Conservation (phyloP, 2,888 invertebrate species). For the Empis stercorea region DNA sequence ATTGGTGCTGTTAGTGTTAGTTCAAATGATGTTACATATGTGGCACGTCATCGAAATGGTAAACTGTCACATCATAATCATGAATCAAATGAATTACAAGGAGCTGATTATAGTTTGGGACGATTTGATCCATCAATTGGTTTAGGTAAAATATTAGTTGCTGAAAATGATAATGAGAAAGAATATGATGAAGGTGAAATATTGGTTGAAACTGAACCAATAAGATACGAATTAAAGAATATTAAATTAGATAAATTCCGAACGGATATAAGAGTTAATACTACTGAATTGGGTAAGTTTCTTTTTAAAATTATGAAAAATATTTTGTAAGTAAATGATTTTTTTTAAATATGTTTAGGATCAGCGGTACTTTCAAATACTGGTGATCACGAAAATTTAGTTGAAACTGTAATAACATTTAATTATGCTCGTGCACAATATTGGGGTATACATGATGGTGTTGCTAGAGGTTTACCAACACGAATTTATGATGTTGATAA, state of each 20-base stretch:
- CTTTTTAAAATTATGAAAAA: conserved; percentile 2
- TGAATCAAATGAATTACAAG: conserved; percentile 20
- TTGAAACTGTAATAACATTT: conserved; percentile 63
- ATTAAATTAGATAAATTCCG: conserved; percentile 47
- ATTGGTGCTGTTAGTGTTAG: conserved; percentile 50
- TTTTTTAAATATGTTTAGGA: conserved; percentile 17
- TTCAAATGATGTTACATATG: conserved; percentile 26
- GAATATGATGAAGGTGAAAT: conserved; percentile 57
- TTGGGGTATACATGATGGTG: conserved; percentile 64
- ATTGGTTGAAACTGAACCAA: conserved; percentile 67
- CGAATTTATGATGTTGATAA: conserved; percentile 37
- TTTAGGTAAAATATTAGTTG: conserved; percentile 55
- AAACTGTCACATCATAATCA: conserved; percentile 12
- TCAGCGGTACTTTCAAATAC: conserved; percentile 39
- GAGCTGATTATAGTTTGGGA: conserved; percentile 44
- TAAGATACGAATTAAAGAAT: conserved; percentile 57
- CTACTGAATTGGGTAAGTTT: conserved; percentile 41
- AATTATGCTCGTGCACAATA: conserved; percentile 55
- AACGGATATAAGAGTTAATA: conserved; percentile 40
- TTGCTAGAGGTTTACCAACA: conserved; percentile 32
- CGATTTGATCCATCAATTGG: conserved; percentile 52
- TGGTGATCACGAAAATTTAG: conserved; percentile 44
- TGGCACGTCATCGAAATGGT: conserved; percentile 35
- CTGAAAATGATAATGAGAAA: conserved; percentile 45
- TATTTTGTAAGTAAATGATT: not conserved